Conservation (phyloP, 2,797 vertebrate genomes). For the Alectoris magna region DNA sequence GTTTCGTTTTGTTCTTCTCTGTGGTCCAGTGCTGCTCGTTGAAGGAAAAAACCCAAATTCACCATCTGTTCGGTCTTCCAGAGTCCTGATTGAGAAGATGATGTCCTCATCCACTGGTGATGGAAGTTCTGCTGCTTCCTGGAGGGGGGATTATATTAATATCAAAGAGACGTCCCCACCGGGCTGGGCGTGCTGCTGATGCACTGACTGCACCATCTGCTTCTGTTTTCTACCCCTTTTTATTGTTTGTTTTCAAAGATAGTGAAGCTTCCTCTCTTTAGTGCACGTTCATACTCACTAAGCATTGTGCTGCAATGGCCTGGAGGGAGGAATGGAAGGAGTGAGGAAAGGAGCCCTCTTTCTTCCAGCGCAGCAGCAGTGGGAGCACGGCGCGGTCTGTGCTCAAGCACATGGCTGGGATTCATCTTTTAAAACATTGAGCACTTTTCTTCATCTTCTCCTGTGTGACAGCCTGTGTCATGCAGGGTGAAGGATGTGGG, state of each 20-base stretch:
- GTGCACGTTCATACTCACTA: rapidly evolving
- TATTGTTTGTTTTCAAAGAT: not conserved
- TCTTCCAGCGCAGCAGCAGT: not conserved
- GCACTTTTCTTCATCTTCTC: conserved; percentile 7
- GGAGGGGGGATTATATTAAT: conserved; percentile 80
- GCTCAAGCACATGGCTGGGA: not conserved
- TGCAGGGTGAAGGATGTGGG: not conserved
- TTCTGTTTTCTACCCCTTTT: too few species aligned
- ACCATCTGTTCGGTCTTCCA: conserved; percentile 20
- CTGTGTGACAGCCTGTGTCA: not conserved
- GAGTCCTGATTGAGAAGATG: conserved; percentile 84
- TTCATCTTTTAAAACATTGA: not conserved
- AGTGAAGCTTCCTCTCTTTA: not conserved
- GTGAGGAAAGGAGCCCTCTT: not conserved
- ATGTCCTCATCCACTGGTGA: conserved; percentile 72
- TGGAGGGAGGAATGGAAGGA: not conserved
- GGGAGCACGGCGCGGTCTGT: rapidly evolving
- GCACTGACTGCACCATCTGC: not conserved
- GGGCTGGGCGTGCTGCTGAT: conserved; percentile 79
- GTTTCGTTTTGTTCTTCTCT: not conserved
- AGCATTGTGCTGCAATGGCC: not conserved
- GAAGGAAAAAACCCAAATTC: not conserved
- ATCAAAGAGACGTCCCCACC: conserved; percentile 70
- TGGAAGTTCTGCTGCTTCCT: conserved; percentile 61
- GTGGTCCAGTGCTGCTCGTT: not conserved